Evolutionary conservation across 2,113 vertebrate species (phyloP).

Genomic region (Salvelinus alpinus): DNA sequence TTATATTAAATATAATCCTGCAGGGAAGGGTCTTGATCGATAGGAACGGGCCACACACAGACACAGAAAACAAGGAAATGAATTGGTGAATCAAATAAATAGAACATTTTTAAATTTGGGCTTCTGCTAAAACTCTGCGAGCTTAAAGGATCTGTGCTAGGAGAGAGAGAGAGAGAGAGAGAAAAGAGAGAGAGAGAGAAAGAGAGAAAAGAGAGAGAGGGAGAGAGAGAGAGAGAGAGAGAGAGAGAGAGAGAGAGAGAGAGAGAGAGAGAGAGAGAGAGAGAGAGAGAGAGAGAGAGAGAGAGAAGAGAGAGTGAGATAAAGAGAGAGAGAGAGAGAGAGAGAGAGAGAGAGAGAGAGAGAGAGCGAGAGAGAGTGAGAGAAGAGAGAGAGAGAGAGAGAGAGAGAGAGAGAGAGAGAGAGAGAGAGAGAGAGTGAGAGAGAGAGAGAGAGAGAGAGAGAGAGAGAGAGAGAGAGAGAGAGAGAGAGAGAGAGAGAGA

Average conservation of each 20-base stretch:
- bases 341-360: neutral
- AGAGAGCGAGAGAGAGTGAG: too few species aligned
- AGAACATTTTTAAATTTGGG: slow-evolving; percentile 4
- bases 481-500: too few species aligned
- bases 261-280: neutral
- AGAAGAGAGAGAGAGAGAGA: too few species aligned
- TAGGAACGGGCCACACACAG: neutral
- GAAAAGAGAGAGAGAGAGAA: too few species aligned
- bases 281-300: too few species aligned
- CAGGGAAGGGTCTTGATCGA: slow-evolving; percentile 36
- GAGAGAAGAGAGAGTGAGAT: too few species aligned
- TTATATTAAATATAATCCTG: neutral
- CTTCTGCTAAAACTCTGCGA: slow-evolving; percentile 7
- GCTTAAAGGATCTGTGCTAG: slow-evolving; percentile 9
- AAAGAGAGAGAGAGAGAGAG: neutral
- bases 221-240: too few species aligned
- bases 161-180: neutral
- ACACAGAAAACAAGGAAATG: slow-evolving; percentile 7
- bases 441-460: too few species aligned
- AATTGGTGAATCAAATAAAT: neutral
- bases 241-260: neutral
- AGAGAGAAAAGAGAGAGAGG: too few species aligned
- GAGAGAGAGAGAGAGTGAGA: too few species aligned
- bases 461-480: too few species aligned
- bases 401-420: too few species aligned